These are phyloP conservation scores for Turritopsis dohrnii DNA, from an alignment of 30 jellyfish, hydroid and myxozoan genomes.

Conservation along the genomic window DNA sequence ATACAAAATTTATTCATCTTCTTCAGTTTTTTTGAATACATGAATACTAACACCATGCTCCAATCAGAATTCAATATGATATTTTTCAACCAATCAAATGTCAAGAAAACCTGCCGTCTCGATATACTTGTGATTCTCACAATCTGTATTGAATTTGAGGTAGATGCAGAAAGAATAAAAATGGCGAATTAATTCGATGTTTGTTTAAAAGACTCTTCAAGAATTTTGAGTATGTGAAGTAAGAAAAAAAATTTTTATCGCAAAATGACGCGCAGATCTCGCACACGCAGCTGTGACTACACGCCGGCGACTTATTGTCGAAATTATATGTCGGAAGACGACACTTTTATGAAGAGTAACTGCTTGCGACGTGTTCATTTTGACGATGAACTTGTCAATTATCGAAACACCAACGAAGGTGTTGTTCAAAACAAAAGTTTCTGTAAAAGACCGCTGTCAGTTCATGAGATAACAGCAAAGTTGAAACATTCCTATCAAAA, in stretches of 20 bases:
- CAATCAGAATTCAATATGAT: background rate
- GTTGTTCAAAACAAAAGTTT: too few relatives aligned
- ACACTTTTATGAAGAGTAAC: background rate
- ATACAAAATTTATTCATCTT: background rate
- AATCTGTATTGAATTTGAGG: background rate
- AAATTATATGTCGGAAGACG: background rate
- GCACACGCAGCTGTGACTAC: constrained; percentile 1
- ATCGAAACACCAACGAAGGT: background rate
- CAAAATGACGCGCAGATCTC: background rate
- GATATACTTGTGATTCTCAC: background rate
- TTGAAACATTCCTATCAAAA: constrained; percentile 35
- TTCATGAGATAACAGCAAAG: constrained; percentile 30
- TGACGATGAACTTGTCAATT: constrained; percentile 8
- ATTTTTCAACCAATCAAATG: background rate
- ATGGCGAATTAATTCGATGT: background rate
- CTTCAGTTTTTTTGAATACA: background rate
- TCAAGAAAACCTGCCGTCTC: background rate
- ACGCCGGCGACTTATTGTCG: background rate
- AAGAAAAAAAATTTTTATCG: background rate
- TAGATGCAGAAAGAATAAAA: background rate
- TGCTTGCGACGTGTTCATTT: constrained; percentile 13
- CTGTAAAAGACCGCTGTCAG: background rate
- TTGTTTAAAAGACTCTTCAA: background rate
- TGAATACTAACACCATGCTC: background rate
- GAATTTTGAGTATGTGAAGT: background rate